Evolutionary conservation across 2,888 invertebrate genomes (phyloP), one percentile per base, ranked within the genome.

Genomic region (Eristalis intricaria): DNA sequence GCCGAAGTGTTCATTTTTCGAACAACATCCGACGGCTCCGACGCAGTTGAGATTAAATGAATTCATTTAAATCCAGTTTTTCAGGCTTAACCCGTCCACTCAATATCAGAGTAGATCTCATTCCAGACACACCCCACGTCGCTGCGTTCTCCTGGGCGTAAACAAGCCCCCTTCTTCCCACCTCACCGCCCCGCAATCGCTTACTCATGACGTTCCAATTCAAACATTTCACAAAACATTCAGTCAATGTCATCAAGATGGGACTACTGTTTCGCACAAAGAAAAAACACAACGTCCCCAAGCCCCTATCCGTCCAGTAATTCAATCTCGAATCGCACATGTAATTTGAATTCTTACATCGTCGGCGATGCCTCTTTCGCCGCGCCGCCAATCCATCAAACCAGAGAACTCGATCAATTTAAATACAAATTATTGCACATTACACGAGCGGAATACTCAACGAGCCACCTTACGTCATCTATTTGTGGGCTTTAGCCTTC

Each of bases 381-480:
- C 13, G 15, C 43, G 5, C 43, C n/a, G 43, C n/a, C 19, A 5
- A 19, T 50, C 50, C 50, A 50, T 63, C 43, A 63, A 50, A 40
- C 23, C 60, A 60, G 26, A 60, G 26, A 76, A 82, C 76, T 76
- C 70, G 82, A 70, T 58, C 82, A 82, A 71, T 82, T 82, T 70
- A 70, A 76, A 70, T 76, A 82, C 58, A 65, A 76, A 23, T 69
- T 76, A 35, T 65, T 76, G 65, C 43, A 32, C 64, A 50, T 35
- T 60, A 70, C 70, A 82, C 58, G 70, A n/a, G 5, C 65, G 40
- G 76, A 76, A 76, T 82, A 32, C 35, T 70, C 43, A 82, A 76
- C 76, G 56, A 64, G 26, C 7, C 26, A 13, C 35, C 65, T 61
- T 60, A 50, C 76, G 76, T 82, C 82, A 82, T 65, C 70, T 61